Evolutionary conservation across 2,113 vertebrate genomes (phyloP), one percentile per base, ranked within the genome.

Genomic region (Thunnus maccoyii): DNA sequence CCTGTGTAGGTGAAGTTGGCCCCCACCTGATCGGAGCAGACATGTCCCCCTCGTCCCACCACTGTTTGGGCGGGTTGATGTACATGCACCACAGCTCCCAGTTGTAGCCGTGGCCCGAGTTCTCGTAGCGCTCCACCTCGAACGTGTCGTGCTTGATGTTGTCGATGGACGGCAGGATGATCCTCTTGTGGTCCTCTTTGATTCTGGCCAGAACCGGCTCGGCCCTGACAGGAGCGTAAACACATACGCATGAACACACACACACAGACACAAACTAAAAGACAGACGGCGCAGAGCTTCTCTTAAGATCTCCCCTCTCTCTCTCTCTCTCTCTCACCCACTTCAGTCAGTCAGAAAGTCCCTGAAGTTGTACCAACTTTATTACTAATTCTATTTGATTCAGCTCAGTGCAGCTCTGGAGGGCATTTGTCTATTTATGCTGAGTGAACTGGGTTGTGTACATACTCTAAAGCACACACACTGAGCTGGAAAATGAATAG

Each of bases 11-110:
- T 41, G 36, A 41, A 41, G 36, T 41, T 41, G 27, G 11, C 52
- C n/a, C 36, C n/a, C 36, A 70, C 67, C 67, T 70, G 95, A 99
- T 99, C 57, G 98, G 98, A 30, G 98, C 96, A 0, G 97, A 96
- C 63, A 95, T 96, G 93, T 99, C 97, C 2, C 97, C 98, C 0
- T 97, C 96, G 0, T 99, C 97, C 97, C 97, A 98, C 98, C 98
- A 99, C 91, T 97, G 96, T 85, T 97, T 97, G 0, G 97, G 97
- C 0, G 98, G 98, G 89, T 95, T 98, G 94, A 99, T 99, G 93
- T 99, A 99, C 98, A 99, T 99, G 92, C 98, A 99, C 98, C 98
- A 99, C 61, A 99, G 95, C 93, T 99, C 98, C 98, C 98, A 99
- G 93, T 96, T 99, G 95, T 97, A 99, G 32, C 97, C 98, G 0